Percentiles rank a stretch among this genome's conserved stretches.
Evolutionary conservation across 2,113 vertebrate species (phyloP).

Genomic region (human (Homo sapiens)): DNA sequence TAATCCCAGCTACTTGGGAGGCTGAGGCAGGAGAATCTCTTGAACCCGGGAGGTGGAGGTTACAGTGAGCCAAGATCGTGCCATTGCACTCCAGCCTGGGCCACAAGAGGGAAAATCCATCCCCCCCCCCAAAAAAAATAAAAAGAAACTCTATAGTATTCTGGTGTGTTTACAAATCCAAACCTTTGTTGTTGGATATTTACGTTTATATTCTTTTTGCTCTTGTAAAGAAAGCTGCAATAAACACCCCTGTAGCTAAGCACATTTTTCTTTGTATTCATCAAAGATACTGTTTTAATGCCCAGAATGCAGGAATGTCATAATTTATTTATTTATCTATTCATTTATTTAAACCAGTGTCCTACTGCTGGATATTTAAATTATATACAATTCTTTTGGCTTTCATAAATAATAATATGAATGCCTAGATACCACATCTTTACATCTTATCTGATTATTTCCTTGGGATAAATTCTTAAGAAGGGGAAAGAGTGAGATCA

Average conservation of each 20-base stretch:
- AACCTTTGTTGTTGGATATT: not conserved
- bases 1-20: too few relatives aligned
- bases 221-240: not conserved
- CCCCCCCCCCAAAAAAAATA: too few relatives aligned
- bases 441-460: not conserved
- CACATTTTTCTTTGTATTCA: not conserved
- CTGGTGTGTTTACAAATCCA: not conserved
- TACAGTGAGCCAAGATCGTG: too few relatives aligned
- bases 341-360: not conserved
- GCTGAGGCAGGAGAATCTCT: too few relatives aligned
- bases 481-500: not conserved
- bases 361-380: not conserved
- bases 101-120: too few relatives aligned
- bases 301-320: not conserved
- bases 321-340: not conserved
- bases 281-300: not conserved
- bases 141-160: not conserved
- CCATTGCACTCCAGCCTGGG: too few relatives aligned
- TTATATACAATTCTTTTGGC: not conserved
- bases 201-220: not conserved
- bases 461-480: slow-evolving; percentile 5
- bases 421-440: not conserved
- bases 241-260: not conserved
- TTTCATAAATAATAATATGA: not conserved
- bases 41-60: too few relatives aligned